phyloP scores from a whole-genome alignment of 2,113 vertebrate genomes.

The Lycaon pictus region DNA sequence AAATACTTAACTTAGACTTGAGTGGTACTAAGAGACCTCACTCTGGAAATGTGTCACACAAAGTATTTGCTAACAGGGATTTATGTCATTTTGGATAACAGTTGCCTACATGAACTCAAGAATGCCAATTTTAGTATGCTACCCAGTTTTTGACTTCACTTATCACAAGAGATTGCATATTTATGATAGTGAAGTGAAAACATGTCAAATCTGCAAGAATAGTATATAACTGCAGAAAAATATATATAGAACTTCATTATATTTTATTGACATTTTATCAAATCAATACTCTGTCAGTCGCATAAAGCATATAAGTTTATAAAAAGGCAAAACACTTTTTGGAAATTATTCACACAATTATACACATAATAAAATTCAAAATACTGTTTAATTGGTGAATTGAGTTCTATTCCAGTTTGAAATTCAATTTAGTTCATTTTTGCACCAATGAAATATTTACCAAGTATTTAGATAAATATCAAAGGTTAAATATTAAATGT shows the following conservation, averaged over 20 bases:
- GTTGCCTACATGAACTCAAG: neutral
- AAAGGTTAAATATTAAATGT: neutral
- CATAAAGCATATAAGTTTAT: neutral
- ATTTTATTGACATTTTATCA: conserved; percentile 32
- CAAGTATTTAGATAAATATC: neutral
- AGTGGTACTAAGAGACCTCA: neutral
- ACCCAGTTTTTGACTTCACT: neutral
- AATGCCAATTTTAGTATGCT: conserved; percentile 7
- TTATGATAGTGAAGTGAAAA: conserved; percentile 41
- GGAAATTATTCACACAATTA: neutral
- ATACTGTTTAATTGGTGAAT: neutral
- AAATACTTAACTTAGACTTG: neutral
- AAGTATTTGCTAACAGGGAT: neutral
- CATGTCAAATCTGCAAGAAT: neutral
- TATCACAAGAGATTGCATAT: neutral
- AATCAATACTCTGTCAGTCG: neutral
- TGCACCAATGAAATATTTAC: neutral
- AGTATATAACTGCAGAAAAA: neutral
- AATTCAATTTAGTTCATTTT: neutral
- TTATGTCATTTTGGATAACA: conserved; percentile 33
- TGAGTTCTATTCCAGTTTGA: neutral
- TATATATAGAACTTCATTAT: neutral
- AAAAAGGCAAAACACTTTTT: neutral
- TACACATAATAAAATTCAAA: neutral
- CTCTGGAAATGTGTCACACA: neutral